Evolutionary conservation across 2,113 vertebrate genomes (phyloP), one percentile per base, ranked within the genome.

Genomic region (Carassius carassius): DNA sequence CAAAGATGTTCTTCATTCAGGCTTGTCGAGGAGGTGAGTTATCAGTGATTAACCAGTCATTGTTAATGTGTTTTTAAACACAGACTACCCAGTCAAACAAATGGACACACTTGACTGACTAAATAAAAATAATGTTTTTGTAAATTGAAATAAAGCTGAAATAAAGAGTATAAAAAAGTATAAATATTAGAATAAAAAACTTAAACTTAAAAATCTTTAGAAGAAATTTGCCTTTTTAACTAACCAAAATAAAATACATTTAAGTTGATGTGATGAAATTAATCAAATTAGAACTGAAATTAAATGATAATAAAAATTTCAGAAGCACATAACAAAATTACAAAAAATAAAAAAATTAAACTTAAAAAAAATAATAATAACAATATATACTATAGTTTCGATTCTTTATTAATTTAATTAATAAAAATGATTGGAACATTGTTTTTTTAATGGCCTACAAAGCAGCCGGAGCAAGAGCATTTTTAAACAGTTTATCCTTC

Each of bases 1-100:
- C 98, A 2, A 99, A 99, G 90, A 97, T 99, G 96, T 99, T 99
- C 92, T 98, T 99, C 87, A 94, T 99, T 89, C 98, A 99, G 91
- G 98, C 98, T 84, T 99, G 98, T 91, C 95, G 98, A 75, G 98
- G 98, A 96, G 98, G 98, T 99, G 94, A 92, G 60, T 92, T 93
- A 87, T 92, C 91, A 92, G 89, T 88, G 89, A 91, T 88, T 16
- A 29, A 17, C 47, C 3, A 37, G 29, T 69, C 25, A 16, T 74
- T 47, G 44, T 49, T 16, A 10, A 51, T 25, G 23, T 75, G 9
- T 75, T 51, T 72, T 72, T 41, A 67, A 32, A 25, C 25, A 14
- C 16, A 32, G 25, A 41, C 19, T 70, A 70, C 17, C 17, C 14
- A 17, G 6, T 32, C 25, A 41, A 70, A 37, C 32, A 37, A 41